phyloP scores from a whole-genome alignment of 1,140 invertebrate genomes.

The Pogonomyrmex barbatus region DNA sequence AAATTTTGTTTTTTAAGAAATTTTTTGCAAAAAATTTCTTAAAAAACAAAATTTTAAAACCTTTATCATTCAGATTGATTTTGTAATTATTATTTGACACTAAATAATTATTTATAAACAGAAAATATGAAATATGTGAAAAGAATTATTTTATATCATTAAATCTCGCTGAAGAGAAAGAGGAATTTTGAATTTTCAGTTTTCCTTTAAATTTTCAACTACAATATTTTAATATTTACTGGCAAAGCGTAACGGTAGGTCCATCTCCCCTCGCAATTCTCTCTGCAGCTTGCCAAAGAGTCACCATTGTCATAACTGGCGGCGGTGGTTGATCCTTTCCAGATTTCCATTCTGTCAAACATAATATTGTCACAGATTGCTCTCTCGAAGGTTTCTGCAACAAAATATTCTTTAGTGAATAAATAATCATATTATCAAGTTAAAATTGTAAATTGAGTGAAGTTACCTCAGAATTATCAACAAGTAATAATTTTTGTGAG shows the following conservation, averaged over 20 bases:
- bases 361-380: conserved; percentile 69
- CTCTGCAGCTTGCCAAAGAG: conserved; percentile 73
- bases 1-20: too few relatives aligned
- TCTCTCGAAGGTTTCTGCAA: conserved; percentile 65
- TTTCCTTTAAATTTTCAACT: not conserved
- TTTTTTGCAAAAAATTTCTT: not conserved
- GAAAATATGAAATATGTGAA: not conserved
- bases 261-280: conserved; percentile 68
- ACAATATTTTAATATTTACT: conserved; percentile 68
- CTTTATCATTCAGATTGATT: conserved; percentile 5
- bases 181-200: not conserved
- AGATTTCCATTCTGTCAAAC: conserved; percentile 71
- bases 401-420: not conserved
- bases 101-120: not conserved
- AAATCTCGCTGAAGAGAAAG: not conserved
- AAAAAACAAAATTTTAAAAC: not conserved
- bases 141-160: not conserved
- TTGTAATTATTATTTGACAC: not conserved
- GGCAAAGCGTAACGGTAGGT: conserved; percentile 72
- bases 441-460: not conserved
- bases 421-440: not conserved
- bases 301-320: conserved; percentile 60
- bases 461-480: conserved; percentile 68
- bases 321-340: conserved; percentile 68
- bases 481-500: conserved; percentile 63